These are phyloP conservation scores for Urosaurus nigricauda DNA, from an alignment of 2,797 vertebrate species.

Conservation along the genomic window DNA sequence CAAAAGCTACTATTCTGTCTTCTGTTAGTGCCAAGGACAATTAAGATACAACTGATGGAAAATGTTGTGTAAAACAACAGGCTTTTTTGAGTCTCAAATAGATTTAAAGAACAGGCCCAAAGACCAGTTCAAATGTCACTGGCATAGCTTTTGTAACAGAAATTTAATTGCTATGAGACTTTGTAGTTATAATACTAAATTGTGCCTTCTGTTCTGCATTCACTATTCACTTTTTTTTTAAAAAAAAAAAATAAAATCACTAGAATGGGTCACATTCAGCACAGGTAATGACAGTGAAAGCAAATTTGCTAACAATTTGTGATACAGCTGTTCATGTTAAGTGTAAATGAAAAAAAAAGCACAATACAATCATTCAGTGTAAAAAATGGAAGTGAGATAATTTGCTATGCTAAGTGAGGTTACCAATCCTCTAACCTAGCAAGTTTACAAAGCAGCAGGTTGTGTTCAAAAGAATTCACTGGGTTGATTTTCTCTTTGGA, in stretches of 20 bases:
- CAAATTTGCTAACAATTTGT: neutral
- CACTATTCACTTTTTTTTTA: neutral
- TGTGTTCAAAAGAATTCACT: neutral
- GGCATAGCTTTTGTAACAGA: neutral
- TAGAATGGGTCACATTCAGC: too few species aligned
- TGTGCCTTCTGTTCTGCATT: neutral
- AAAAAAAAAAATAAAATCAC: neutral
- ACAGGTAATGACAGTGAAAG: neutral
- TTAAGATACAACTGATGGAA: conserved; percentile 12
- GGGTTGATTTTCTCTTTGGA: neutral
- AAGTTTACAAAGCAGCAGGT: neutral
- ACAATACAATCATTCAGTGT: neutral
- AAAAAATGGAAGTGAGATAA: neutral
- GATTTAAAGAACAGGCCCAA: neutral
- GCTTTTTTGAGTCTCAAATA: neutral
- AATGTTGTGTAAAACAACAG: neutral
- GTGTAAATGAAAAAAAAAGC: neutral
- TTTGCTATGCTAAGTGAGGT: neutral
- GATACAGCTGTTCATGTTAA: neutral
- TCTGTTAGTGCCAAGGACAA: neutral
- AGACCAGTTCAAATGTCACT: neutral
- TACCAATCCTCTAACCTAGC: neutral
- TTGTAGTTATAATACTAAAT: conserved; percentile 8
- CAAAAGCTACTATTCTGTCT: neutral
- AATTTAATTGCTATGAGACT: neutral